A percentile compares a stretch with the other conserved stretches of the same genome.
Conservation (phyloP, 2,888 invertebrate species). For the Melanostoma mellinum region DNA sequence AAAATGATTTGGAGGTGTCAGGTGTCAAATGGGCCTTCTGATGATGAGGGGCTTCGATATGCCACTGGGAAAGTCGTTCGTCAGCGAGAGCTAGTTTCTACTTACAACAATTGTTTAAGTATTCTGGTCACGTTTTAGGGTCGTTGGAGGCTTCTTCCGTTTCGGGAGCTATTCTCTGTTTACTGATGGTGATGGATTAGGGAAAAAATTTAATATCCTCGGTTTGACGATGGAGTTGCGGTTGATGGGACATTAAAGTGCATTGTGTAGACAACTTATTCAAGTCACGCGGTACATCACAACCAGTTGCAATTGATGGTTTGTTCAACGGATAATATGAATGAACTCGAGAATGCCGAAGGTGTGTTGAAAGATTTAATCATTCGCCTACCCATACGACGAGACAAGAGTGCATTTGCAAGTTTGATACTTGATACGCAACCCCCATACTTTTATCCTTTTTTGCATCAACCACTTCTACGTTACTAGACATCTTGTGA, state of each 20-base stretch:
- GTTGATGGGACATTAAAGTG: constrained; percentile 3
- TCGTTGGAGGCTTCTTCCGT: constrained; percentile 68
- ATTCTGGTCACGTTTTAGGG: constrained; percentile 67
- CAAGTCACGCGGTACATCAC: constrained; percentile 53
- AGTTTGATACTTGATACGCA: no score
- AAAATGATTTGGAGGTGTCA: constrained; percentile 68
- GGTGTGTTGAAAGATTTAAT: no score
- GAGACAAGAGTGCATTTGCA: no score
- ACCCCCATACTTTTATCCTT: no score
- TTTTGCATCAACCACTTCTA: no score
- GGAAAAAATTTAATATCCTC: constrained; percentile 54
- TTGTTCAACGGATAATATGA: no score
- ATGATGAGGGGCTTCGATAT: constrained; percentile 41
- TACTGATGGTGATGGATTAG: constrained; percentile 60
- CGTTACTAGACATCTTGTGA: no score
- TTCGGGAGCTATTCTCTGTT: constrained; percentile 41
- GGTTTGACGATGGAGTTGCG: constrained; percentile 25
- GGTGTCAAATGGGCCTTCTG: constrained; percentile 57
- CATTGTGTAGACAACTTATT: constrained; percentile 37
- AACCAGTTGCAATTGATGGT: constrained; percentile 31
- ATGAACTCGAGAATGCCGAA: no score
- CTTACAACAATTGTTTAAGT: constrained; percentile 22
- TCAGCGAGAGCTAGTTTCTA: neutral
- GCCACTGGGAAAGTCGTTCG: constrained; percentile 17
- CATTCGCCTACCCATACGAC: no score